These are phyloP conservation scores for Danionella cerebrum DNA, from an alignment of 2,113 vertebrate species.

Conservation along the genomic window DNA sequence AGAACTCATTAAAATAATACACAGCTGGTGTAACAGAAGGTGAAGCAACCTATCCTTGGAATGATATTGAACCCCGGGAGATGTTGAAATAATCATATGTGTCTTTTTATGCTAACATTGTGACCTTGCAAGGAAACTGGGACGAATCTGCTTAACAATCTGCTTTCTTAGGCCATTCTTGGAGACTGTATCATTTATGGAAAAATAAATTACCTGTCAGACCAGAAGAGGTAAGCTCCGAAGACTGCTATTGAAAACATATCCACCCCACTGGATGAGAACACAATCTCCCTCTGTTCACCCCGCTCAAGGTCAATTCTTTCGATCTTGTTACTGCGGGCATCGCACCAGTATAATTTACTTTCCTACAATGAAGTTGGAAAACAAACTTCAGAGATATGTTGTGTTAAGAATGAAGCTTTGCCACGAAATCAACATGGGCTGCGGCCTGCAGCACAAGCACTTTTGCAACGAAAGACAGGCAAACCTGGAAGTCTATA, in stretches of 20 bases:
- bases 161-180: conserved; percentile 39
- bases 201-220: conserved; percentile 93
- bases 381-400: conserved; percentile 54
- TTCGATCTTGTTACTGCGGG: conserved; percentile 83
- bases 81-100: conserved; percentile 39
- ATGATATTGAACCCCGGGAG: conserved; percentile 41
- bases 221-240: conserved; percentile 87
- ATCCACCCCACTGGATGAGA: conserved; percentile 80
- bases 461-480: neutral
- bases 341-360: conserved; percentile 88
- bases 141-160: too few species aligned
- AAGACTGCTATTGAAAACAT: conserved; percentile 83
- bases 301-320: conserved; percentile 82
- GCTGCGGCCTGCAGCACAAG: conserved; percentile 13
- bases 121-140: conserved; percentile 54
- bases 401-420: conserved; percentile 47
- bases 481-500: conserved; percentile 78
- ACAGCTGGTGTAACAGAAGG: conserved; percentile 46
- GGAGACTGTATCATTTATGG: conserved; percentile 64
- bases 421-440: conserved; percentile 11
- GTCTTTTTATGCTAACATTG: conserved; percentile 43
- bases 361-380: conserved; percentile 76
- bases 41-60: conserved; percentile 42
- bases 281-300: conserved; percentile 74
- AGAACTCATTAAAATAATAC: conserved; percentile 51